Evolutionary conservation across 2,888 invertebrate genomes (phyloP).

Genomic region (Drosophila falleni): DNA sequence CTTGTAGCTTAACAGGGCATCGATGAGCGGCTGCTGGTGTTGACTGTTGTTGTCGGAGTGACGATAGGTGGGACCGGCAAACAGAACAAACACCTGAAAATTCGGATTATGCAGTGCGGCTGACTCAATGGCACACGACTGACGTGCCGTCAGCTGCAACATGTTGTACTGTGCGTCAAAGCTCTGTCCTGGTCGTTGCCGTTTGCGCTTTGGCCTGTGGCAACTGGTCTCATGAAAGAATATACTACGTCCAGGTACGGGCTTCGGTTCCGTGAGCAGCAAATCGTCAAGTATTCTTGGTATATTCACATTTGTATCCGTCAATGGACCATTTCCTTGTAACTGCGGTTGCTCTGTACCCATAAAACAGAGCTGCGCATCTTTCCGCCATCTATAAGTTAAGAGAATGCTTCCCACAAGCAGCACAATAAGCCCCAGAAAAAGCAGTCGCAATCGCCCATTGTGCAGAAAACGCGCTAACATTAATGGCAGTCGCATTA

Average conservation of each 20-base stretch:
- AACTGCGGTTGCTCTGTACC: constrained; percentile 36
- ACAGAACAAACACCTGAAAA: constrained; percentile 82
- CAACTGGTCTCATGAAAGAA: constrained; percentile 86
- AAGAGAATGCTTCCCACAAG: constrained; percentile 56
- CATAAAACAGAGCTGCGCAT: constrained; percentile 76
- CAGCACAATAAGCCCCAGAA: constrained; percentile 59
- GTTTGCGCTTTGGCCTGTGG: constrained; percentile 43
- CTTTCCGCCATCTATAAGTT: constrained; percentile 48
- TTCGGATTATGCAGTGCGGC: constrained; percentile 82
- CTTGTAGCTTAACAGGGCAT: constrained; percentile 78
- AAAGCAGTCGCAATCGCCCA: constrained; percentile 73
- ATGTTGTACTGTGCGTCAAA: constrained; percentile 41
- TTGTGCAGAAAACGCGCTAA: constrained; percentile 54
- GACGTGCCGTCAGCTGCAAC: constrained; percentile 75
- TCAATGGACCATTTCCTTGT: background rate
- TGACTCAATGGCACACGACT: constrained; percentile 84
- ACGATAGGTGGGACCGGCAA: constrained; percentile 81
- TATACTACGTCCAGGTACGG: constrained; percentile 81
- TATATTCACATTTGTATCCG: constrained; percentile 1
- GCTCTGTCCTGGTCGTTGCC: constrained; percentile 30
- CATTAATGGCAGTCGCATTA: constrained; percentile 53
- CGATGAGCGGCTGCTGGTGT: constrained; percentile 59
- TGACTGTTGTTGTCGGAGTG: constrained; percentile 33
- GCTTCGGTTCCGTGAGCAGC: constrained; percentile 75
- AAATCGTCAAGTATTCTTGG: constrained; percentile 78